phyloP scores from a whole-genome alignment of 1,140 invertebrate genomes.

The Anastatus disparis region DNA sequence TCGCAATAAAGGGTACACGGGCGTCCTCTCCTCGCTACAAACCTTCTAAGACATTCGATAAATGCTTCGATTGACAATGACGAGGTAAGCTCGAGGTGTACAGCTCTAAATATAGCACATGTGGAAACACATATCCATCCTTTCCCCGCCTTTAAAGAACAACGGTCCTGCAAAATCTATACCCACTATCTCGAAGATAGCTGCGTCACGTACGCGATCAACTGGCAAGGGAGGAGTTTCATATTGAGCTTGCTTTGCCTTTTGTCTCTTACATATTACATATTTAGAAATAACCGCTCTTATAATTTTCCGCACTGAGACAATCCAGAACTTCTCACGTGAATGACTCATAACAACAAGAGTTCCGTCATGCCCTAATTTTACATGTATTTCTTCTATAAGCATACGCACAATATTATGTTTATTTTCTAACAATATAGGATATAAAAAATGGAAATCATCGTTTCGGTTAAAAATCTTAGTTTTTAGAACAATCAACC shows the following conservation, averaged over 20 bases:
- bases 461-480: not conserved
- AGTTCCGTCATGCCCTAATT: not conserved
- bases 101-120: too few relatives aligned
- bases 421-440: too few relatives aligned
- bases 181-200: not conserved
- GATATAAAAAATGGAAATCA: not conserved
- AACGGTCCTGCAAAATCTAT: too few relatives aligned
- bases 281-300: not conserved
- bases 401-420: too few relatives aligned
- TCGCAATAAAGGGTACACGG: slow-evolving; percentile 51
- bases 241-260: not conserved
- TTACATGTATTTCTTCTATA: not conserved
- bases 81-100: slow-evolving; percentile 44
- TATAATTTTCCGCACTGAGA: not conserved
- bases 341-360: not conserved
- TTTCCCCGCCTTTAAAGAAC: slow-evolving; percentile 2
- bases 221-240: not conserved
- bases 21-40: slow-evolving; percentile 50
- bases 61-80: slow-evolving; percentile 45
- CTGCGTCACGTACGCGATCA: not conserved
- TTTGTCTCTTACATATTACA: not conserved
- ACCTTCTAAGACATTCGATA: slow-evolving; percentile 43
- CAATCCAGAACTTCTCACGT: not conserved
- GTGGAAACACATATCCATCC: too few relatives aligned
- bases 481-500: too few relatives aligned